Percentiles rank a stretch among this genome's conserved stretches.
These are phyloP conservation scores for Xiphias gladius DNA, from an alignment of 2,113 vertebrate species.

Conservation along the genomic window DNA sequence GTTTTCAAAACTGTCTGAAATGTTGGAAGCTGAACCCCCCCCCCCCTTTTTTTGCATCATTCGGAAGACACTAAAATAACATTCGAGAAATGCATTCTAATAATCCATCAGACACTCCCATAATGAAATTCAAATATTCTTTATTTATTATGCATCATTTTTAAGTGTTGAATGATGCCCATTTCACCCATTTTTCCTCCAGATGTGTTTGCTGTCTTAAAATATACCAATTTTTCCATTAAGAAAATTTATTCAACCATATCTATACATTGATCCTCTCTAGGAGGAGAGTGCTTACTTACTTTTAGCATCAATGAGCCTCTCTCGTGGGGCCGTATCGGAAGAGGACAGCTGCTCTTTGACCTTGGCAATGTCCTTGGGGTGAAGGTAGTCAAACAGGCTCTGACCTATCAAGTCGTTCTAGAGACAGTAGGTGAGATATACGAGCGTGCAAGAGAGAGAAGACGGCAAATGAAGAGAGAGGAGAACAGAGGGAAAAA, in stretches of 20 bases:
- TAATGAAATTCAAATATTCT: background rate
- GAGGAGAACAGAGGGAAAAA: background rate
- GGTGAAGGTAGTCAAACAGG: constrained; percentile 98
- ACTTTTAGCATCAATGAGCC: constrained; percentile 99
- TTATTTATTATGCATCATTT: background rate
- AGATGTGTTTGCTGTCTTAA: background rate
- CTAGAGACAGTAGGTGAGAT: constrained; percentile 63
- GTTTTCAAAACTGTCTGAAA: background rate
- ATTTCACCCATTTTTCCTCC: background rate
- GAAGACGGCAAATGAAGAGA: too few species aligned
- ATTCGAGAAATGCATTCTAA: too few species aligned
- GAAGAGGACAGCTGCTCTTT: constrained; percentile 99
- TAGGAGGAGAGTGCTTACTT: constrained; percentile 19
- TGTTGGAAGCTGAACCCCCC: too few species aligned
- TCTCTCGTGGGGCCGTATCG: constrained; percentile 93
- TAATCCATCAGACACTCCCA: background rate
- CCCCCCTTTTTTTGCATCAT: too few species aligned
- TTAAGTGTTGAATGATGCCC: background rate
- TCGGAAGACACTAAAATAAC: too few species aligned
- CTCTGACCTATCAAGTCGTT: constrained; percentile 99
- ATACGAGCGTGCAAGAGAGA: background rate
- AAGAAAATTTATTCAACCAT: background rate
- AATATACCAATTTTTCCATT: background rate
- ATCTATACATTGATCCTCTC: background rate
- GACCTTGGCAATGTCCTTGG: constrained; percentile 99